Base-by-base conservation (phyloP, 2,797 vertebrate species). In the Enteromius afrohamiltoni region DNA sequence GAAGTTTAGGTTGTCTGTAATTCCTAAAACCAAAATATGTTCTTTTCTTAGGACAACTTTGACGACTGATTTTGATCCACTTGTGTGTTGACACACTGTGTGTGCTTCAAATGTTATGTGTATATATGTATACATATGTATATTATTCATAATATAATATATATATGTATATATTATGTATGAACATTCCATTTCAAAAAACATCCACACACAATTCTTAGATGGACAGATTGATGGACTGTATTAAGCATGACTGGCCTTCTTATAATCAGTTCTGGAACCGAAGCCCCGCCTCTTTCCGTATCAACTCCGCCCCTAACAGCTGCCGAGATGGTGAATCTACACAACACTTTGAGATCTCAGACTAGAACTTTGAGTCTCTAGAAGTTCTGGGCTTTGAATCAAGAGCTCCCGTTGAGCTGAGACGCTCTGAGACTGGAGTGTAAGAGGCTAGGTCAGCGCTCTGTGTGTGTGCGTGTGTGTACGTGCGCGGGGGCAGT, bases 401-500 rank as follows among this genome's bases (percentile, higher is more conserved):
- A 26, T 77, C 82, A 83, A 78, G 74, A 71, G 53, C 82, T 71
- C 82, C 82, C 19, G 82, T 83, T 21, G 82, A 83, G 82, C 65
- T 40, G 82, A 23, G 64, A 83, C 64, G 34, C 82, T 83, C 82
- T 77, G 51, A 70, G 67, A 83, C 82, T 78, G 51, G 65, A 69
- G 65, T 70, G 76, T 58, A 60, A 70, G 64, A 83, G 65, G 62
- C 62, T 49, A 71, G 82, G 82, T 83, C 82, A 83, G 53, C 29
- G 51, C 42, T 67, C 37, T 37, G 75, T 47, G 82, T 83, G 69
- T 74, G 55, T 65, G 70, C 11, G 55, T 34, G 80, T 73, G 74
- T 83, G 64, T 78, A 51, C 19, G 53, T 62, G 75, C 21, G 51
- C 51, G 62, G 82, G 80, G 82, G 82, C 67, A 78, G 82, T 69